These are phyloP conservation scores for Allygus modestus DNA, from an alignment of 2,888 invertebrate genomes.

Conservation along the genomic window DNA sequence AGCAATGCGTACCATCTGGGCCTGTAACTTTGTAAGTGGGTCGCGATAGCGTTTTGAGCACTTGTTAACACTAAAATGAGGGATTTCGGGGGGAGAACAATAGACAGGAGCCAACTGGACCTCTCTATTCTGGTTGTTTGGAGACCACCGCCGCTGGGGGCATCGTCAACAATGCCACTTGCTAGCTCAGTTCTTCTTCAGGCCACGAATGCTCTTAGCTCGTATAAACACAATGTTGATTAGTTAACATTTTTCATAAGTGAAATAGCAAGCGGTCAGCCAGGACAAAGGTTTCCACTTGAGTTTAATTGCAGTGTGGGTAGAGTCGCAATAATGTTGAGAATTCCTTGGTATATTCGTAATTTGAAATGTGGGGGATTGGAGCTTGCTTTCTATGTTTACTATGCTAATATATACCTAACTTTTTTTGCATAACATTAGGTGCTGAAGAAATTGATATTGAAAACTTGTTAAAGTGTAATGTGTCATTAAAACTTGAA, in stretches of 20 bases:
- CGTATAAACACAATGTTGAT: background rate
- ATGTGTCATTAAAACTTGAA: no score
- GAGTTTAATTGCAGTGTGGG: no score
- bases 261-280: no score
- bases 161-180: constrained; percentile 14
- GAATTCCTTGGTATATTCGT: no score
- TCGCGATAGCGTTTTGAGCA: constrained; percentile 29
- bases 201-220: background rate
- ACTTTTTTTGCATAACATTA: no score
- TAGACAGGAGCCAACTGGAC: constrained; percentile 56
- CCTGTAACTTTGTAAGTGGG: background rate
- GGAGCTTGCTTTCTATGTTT: no score
- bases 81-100: constrained; percentile 40
- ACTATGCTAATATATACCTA: no score
- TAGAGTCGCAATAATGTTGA: no score
- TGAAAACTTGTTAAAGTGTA: no score
- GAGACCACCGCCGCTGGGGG: background rate
- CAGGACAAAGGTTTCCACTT: no score
- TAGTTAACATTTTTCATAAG: background rate
- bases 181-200: background rate
- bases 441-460: no score
- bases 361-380: no score
- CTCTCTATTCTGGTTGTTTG: constrained; percentile 18
- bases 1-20: background rate
- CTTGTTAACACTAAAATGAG: constrained; percentile 47